phyloP scores from a whole-genome alignment of 37 sponge, comb jelly and placozoan species.

The Agelas oroides region DNA sequence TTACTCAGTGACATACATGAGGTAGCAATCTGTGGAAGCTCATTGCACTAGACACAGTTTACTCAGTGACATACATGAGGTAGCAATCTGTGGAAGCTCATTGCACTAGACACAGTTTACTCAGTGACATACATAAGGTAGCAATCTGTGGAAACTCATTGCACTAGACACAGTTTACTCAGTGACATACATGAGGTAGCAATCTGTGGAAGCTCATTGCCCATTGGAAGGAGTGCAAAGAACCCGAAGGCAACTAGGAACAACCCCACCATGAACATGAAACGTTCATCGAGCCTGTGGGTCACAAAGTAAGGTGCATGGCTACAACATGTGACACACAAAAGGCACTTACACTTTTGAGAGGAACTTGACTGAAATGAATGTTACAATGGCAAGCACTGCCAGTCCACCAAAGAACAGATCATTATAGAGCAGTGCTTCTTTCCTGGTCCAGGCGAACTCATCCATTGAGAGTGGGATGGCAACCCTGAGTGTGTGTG shows the following conservation, averaged over 20 bases:
- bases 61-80: no score
- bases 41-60: no score
- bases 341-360: constrained; percentile 50
- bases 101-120: no score
- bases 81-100: no score
- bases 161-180: no score
- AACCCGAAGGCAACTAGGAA: constrained; percentile 57
- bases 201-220: constrained; percentile 23
- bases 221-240: constrained; percentile 61
- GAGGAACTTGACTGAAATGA: constrained; percentile 66
- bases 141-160: no score
- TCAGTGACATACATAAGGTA: no score
- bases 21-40: no score
- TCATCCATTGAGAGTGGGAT: constrained; percentile 87
- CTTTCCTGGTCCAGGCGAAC: constrained; percentile 78
- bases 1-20: no score
- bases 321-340: neutral
- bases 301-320: neutral
- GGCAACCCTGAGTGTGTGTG: constrained; percentile 44
- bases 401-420: constrained; percentile 59
- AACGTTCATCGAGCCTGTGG: constrained; percentile 63
- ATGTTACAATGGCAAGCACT: constrained; percentile 51
- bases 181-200: constrained; percentile 21
- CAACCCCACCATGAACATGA: constrained; percentile 51
- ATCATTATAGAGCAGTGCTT: constrained; percentile 84